A percentile compares a stretch with the other conserved stretches of the same genome.
phyloP scores from a whole-genome alignment of 2,797 vertebrate species.

The Smutsia temminckii region DNA sequence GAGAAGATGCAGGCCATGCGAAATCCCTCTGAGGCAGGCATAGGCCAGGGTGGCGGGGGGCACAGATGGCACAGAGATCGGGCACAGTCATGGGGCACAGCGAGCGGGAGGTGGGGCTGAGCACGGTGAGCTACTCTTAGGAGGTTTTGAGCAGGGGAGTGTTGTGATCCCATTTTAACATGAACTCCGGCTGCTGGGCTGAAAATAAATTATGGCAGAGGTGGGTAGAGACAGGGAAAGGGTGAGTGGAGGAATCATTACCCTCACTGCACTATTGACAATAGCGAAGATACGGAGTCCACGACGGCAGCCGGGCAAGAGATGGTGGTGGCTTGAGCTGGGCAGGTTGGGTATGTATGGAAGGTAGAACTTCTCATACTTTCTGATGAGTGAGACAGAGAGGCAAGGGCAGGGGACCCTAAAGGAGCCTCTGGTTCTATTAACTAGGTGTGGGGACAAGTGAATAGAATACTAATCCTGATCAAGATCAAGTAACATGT shows the following conservation, averaged over 20 bases:
- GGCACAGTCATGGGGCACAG: rapidly evolving
- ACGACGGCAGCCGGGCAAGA: background rate
- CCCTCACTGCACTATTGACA: no score
- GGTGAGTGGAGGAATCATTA: no score
- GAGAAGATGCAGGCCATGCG: background rate
- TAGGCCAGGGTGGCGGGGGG: rapidly evolving
- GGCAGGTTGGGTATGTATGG: background rate
- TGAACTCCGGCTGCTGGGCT: background rate
- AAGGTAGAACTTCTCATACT: background rate
- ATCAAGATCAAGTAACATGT: background rate
- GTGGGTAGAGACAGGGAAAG: background rate
- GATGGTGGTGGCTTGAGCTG: background rate
- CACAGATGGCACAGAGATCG: background rate
- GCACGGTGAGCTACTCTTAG: background rate
- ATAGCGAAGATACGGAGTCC: background rate
- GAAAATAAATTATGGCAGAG: background rate
- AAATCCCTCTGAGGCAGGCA: no score
- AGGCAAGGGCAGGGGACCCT: background rate
- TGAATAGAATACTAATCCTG: background rate
- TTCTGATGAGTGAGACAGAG: background rate
- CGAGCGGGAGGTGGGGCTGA: background rate
- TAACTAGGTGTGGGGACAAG: background rate
- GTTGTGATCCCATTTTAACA: background rate
- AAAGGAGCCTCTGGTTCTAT: background rate
- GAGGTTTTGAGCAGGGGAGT: background rate